Evolutionary conservation across 2,113 vertebrate genomes (phyloP), one percentile per base, ranked within the genome.

Genomic region (Sapajus apella): DNA sequence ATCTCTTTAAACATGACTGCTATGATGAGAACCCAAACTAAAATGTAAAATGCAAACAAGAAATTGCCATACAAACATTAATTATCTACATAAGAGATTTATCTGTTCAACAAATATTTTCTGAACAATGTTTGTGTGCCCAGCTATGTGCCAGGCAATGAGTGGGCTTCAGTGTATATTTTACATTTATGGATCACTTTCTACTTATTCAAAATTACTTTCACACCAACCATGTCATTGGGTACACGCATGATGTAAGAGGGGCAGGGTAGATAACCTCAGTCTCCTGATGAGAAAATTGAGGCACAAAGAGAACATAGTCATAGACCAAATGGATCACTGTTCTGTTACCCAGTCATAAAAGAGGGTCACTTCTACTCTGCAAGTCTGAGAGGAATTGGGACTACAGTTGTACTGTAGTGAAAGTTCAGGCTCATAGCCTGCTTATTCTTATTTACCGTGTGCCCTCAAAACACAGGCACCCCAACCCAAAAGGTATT

Each of bases 181-280:
- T 80, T 87, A 75, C 35, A 70, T 64, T 45, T 83, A 32, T 8
- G 16, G 79, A 85, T 61, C 8, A 18, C 23, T 89, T 92, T 76
- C 30, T 70, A 56, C n/a, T 87, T 81, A 77, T 52, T 97, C 10
- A 95, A 93, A 94, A 58, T 87, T 92, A 55, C 8, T 76, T 81
- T 72, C 66, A 81, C 35, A 85, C 17, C 66, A 70, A 45, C 1
- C 16, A 25, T 76, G n/a, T 87, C 50, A 76, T 52, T 55, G 77
- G 40, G 40, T 70, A 85, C 10, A 92, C 43, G 14, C 64, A 40
- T 21, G 21, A 72, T 16, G 37, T 93, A 90, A 83, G n/a, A 35
- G 66, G 72, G n/a, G 13, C 45, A 81, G 13, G 55, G 52, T 64
- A 80, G 72, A 97, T n/a, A 75, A 50, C 11, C 30, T 40, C 14